Base-by-base conservation (phyloP, 2,888 invertebrate species). In the Torymus auratus region DNA sequence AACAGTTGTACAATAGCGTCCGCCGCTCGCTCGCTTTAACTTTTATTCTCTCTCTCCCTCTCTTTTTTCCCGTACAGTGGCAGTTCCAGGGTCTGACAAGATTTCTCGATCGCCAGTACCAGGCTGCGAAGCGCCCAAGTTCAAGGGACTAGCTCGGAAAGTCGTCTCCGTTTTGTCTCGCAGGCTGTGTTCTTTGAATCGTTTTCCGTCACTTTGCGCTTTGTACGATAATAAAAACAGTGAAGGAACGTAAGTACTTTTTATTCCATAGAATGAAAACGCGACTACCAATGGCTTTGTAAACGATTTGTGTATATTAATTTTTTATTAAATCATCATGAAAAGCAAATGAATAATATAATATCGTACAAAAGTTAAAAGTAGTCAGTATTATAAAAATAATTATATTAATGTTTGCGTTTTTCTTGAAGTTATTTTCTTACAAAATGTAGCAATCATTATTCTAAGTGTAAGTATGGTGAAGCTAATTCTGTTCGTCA, bases 51-150 rank as follows among this genome's bases (percentile, higher is more conserved):
- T 64, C 53, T 73, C 20, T 62, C 61, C 1, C 14, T 76, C 52
- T 73, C 20, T 23, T 50, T 67, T 70, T 69, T 62, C 23, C 20
- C 52, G 56, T 55, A 23, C 12, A 23, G n/a, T 73, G 77, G 69
- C 77, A 77, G 77, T 81, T 73, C 55, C 62, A 70, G 62, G 62
- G 61, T 78, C 69, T 28, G 69, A 70, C 53, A 65, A 62, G 52
- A 60, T 53, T 58, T 81, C 73, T 72, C 53, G 56, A 64, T 81
- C 52, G 56, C 64, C 52, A 73, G 55, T 28, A 70, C n/a, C 56
- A 65, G 58, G 55, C 67, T 80, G 60, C 60, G 41, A 80, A 80
- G 50, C 41, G 56, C 55, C 52, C 7, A 73, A 73, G 58, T 58
- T 68, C 50, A 14, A 65, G 17, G 69, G 68, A 60, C 55, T 72